phyloP scores from a whole-genome alignment of 2,113 vertebrate genomes.

The Microcebus murinus region DNA sequence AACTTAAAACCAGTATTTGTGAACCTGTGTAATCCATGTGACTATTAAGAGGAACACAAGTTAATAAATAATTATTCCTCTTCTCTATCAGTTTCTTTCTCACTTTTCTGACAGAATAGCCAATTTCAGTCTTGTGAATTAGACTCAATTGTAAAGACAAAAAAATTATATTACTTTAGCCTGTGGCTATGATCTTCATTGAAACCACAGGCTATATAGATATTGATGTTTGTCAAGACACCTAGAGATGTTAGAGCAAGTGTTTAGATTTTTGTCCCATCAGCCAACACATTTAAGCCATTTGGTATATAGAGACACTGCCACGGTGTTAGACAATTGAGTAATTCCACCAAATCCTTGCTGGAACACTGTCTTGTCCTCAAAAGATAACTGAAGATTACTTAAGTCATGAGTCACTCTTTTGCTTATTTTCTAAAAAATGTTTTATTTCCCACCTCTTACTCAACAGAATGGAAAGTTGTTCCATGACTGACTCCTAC shows the following conservation, averaged over 20 bases:
- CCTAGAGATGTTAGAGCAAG: background rate
- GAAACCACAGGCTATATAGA: conserved; percentile 2
- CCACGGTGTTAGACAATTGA: background rate
- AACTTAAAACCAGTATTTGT: background rate
- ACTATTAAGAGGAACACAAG: background rate
- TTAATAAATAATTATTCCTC: background rate
- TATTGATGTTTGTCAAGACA: conserved; percentile 25
- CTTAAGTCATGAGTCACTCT: background rate
- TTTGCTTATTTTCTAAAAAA: background rate
- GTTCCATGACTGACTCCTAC: background rate
- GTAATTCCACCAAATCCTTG: background rate
- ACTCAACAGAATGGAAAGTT: conserved; percentile 39
- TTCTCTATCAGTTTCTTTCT: background rate
- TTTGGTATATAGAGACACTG: background rate
- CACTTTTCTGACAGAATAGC: background rate
- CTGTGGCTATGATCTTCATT: background rate
- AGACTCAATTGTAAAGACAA: conserved; percentile 22
- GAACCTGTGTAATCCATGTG: background rate
- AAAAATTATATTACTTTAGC: conserved; percentile 2
- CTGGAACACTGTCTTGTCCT: background rate
- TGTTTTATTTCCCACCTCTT: background rate
- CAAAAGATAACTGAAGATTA: background rate
- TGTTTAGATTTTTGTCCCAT: background rate
- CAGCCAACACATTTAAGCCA: background rate
- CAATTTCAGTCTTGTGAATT: background rate